Base-by-base conservation (phyloP, 2,797 vertebrate species). In the Podargus strigoides region DNA sequence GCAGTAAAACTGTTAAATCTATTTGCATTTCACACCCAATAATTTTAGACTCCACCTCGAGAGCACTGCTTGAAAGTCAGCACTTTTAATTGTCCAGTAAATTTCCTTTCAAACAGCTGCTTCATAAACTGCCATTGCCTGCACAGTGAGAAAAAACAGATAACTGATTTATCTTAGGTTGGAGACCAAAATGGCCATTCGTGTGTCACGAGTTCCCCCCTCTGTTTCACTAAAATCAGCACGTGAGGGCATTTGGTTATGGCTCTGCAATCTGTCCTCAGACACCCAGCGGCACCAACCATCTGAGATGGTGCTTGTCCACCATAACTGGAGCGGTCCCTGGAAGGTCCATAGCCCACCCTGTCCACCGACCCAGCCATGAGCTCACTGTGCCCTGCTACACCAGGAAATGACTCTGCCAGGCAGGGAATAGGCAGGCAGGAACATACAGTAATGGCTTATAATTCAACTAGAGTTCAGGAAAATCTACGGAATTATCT, bases 11-110 rank as follows among this genome's bases (percentile, higher is more conserved):
- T 96, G 95, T 95, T 97, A 97, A 97, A 97, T 96, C 95, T 97
- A 97, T 97, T 95, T 98, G 96, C 92, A 89, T 97, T 97, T 97
- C 96, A 93, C 97, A 97, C 97, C 95, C 95, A 96, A 91, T 97
- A 93, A 97, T 96, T 98, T 97, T 76, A 89, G 89, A 50, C 47
- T 96, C 92, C 89, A 93, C 96, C 96, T 97, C 90, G 21, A 96
- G 96, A 96, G 85, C 85, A 12, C 92, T 78, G 81, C 96, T 96
- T 97, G 96, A 93, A 97, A 97, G 96, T 97, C 95, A 97, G 94
- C 92, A 96, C 76, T 90, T 97, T 96, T 95, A 96, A 97, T 96
- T 94, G 87, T 96, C 96, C 91, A 93, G 95, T 94, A 93, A 92
- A 96, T 95, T 89, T 72, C 90, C 91, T 90, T 75, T 70, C 93